Percentiles rank a stretch among this genome's conserved stretches.
These are phyloP conservation scores for Thamnophis sirtalis DNA, from an alignment of 2,113 vertebrate genomes.

Conservation along the genomic window DNA sequence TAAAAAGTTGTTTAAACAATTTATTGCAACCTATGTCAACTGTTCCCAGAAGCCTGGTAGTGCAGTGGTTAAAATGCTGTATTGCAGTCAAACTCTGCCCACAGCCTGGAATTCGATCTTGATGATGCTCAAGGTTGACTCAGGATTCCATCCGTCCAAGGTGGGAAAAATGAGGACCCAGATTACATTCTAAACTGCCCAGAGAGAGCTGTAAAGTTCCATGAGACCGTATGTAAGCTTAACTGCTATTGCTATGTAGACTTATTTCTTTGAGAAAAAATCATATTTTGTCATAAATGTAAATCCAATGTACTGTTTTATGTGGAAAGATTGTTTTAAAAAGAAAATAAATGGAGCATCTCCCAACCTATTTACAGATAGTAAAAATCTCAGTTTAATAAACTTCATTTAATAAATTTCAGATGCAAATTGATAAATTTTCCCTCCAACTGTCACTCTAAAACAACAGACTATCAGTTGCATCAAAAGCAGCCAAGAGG, in stretches of 20 bases:
- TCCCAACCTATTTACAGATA: conserved; percentile 22
- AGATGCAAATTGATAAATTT: not conserved
- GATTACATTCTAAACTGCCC: not conserved
- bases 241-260: not conserved
- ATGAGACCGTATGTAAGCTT: not conserved
- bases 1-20: not conserved
- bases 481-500: not conserved
- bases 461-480: not conserved
- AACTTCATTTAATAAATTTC: not conserved
- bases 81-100: not conserved
- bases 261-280: no score
- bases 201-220: not conserved
- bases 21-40: not conserved
- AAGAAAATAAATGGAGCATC: not conserved
- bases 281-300: not conserved
- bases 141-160: not conserved
- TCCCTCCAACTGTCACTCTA: not conserved
- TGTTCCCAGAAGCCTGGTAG: not conserved
- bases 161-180: not conserved
- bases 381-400: not conserved
- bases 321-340: not conserved
- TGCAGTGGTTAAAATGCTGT: not conserved
- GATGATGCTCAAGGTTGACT: not conserved
- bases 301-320: not conserved
- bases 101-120: not conserved